These are phyloP conservation scores for Limonius californicus DNA, from an alignment of 1,140 invertebrate genomes.

Conservation along the genomic window DNA sequence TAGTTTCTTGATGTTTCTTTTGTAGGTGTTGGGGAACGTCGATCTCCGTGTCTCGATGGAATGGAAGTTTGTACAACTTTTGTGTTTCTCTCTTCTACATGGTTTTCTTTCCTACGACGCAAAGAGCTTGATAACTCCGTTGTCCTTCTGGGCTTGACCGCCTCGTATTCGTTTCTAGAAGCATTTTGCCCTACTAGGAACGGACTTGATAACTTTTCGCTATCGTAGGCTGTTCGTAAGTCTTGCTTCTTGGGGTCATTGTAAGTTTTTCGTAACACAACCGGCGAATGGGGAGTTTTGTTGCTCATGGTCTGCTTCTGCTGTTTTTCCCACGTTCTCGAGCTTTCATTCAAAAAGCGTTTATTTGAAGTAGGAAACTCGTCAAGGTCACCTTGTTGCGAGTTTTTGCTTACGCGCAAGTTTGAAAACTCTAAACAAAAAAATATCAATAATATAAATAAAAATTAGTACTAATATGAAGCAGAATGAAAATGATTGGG, in stretches of 20 bases:
- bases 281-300: slow-evolving; percentile 32
- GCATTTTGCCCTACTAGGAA: slow-evolving; percentile 34
- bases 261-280: slow-evolving; percentile 31
- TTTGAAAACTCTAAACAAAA: too few relatives aligned
- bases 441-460: too few relatives aligned
- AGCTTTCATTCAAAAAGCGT: too few relatives aligned
- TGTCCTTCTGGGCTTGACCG: neutral
- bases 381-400: too few relatives aligned
- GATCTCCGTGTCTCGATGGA: neutral
- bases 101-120: neutral
- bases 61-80: too few relatives aligned
- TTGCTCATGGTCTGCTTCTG: neutral
- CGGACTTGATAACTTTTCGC: slow-evolving; percentile 39
- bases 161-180: slow-evolving; percentile 1
- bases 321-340: too few relatives aligned
- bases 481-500: too few relatives aligned
- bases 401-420: too few relatives aligned
- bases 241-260: slow-evolving; percentile 23
- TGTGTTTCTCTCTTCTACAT: neutral
- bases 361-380: too few relatives aligned
- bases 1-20: neutral
- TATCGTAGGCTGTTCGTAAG: slow-evolving; percentile 15
- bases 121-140: neutral
- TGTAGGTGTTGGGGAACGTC: neutral
- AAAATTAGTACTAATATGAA: too few relatives aligned